A percentile compares a stretch with the other conserved stretches of the same genome.
These are phyloP conservation scores for Amphipoea lucens DNA, from an alignment of 2,888 invertebrate genomes.

Conservation along the genomic window DNA sequence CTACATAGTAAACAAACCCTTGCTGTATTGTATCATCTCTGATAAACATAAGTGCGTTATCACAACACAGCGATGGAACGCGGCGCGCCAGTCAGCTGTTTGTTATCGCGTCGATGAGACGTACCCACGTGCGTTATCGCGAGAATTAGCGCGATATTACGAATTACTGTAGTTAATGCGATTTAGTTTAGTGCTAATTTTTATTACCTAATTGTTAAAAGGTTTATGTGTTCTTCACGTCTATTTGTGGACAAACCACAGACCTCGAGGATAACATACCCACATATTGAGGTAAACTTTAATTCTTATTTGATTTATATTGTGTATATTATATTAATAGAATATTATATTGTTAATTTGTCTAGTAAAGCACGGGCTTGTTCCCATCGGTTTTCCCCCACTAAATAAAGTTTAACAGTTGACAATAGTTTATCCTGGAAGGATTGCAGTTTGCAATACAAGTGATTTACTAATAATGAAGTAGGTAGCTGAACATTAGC, in stretches of 20 bases:
- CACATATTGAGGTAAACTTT: conserved; percentile 49
- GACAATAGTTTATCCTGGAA: conserved; percentile 37
- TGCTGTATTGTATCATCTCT: conserved; percentile 2
- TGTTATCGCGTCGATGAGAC: conserved; percentile 61
- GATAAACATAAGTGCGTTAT: conserved; percentile 17
- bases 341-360: conserved; percentile 13
- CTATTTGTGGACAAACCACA: conserved; percentile 9
- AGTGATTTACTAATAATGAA: not conserved
- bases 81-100: conserved; percentile 67
- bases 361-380: conserved; percentile 5
- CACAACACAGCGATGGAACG: conserved; percentile 19
- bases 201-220: not conserved
- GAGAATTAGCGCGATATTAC: not conserved
- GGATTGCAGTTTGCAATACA: not conserved
- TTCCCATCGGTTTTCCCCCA: conserved; percentile 42
- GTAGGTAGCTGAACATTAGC: not conserved
- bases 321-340: conserved; percentile 27
- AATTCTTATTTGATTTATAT: conserved; percentile 27
- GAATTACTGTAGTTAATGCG: no score
- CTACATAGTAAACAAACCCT: not conserved
- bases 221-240: not conserved
- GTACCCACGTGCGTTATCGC: conserved; percentile 42
- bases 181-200: not conserved
- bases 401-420: conserved; percentile 6
- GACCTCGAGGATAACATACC: not conserved